These are phyloP conservation scores for Neoascia interrupta DNA, from an alignment of 2,888 invertebrate genomes.

Conservation along the genomic window DNA sequence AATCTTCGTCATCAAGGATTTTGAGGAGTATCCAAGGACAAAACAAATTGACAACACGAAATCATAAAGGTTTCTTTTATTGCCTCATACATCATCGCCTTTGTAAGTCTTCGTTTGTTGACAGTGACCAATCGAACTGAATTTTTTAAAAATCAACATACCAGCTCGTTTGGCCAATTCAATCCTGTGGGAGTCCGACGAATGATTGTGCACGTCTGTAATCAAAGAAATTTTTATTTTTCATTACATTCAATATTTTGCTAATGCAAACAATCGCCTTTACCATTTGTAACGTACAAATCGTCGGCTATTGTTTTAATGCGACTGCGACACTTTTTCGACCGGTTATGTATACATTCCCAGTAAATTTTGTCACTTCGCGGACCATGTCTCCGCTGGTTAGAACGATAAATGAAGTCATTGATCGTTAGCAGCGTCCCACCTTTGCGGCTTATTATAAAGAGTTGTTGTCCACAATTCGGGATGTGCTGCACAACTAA, in stretches of 20 bases:
- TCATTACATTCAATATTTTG: background rate
- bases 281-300: constrained; percentile 79
- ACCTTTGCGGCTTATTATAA: constrained; percentile 79
- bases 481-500: constrained; percentile 76
- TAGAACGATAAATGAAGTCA: constrained; percentile 79
- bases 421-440: constrained; percentile 78
- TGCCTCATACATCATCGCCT: too few species aligned
- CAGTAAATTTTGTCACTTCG: constrained; percentile 78
- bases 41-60: too few species aligned
- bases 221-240: constrained; percentile 1
- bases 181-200: constrained; percentile 76
- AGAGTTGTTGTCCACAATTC: constrained; percentile 77
- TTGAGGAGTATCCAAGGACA: too few species aligned
- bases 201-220: constrained; percentile 78
- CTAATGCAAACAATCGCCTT: constrained; percentile 45
- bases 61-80: too few species aligned
- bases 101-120: constrained; percentile 29
- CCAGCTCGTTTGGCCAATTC: constrained; percentile 76
- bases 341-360: constrained; percentile 80
- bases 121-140: constrained; percentile 74
- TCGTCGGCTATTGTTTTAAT: constrained; percentile 79
- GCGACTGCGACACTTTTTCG: constrained; percentile 78
- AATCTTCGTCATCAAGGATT: too few species aligned
- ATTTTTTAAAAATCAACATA: constrained; percentile 76
- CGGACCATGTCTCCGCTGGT: constrained; percentile 78